Evolutionary conservation across 2,797 vertebrate genomes (phyloP).

Genomic region (Pangasius larnaudii): DNA sequence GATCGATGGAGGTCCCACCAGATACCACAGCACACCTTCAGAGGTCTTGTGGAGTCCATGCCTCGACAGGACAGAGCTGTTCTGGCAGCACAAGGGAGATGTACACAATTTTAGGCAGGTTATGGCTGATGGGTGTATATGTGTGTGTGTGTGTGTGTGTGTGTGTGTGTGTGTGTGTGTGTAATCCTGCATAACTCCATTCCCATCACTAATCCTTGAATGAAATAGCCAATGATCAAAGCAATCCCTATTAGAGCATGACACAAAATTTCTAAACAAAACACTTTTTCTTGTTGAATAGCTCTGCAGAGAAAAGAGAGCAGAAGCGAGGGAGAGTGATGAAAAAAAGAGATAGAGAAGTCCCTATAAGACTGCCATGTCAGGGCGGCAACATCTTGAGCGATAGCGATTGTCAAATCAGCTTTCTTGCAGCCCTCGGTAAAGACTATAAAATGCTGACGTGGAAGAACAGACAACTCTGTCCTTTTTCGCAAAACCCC

Average conservation of each 20-base stretch:
- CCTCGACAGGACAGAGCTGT: no score
- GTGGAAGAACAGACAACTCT: background rate
- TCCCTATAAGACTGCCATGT: background rate
- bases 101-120: no score
- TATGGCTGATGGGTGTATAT: no score
- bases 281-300: background rate
- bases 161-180: background rate
- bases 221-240: slow-evolving; percentile 8
- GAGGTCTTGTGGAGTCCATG: no score
- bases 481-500: background rate
- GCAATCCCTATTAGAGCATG: background rate
- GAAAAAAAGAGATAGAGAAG: background rate
- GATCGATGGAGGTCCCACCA: no score
- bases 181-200: background rate
- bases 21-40: no score
- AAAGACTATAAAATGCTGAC: slow-evolving; percentile 29
- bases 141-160: background rate
- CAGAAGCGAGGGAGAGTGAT: background rate
- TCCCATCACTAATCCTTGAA: background rate
- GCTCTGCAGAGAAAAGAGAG: background rate
- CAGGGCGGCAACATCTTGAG: background rate
- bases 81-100: no score
- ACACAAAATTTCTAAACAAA: background rate
- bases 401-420: slow-evolving; percentile 1
- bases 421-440: background rate